Conservation (phyloP, 2,113 vertebrate species). For the Romanogobio albipinnatus region DNA sequence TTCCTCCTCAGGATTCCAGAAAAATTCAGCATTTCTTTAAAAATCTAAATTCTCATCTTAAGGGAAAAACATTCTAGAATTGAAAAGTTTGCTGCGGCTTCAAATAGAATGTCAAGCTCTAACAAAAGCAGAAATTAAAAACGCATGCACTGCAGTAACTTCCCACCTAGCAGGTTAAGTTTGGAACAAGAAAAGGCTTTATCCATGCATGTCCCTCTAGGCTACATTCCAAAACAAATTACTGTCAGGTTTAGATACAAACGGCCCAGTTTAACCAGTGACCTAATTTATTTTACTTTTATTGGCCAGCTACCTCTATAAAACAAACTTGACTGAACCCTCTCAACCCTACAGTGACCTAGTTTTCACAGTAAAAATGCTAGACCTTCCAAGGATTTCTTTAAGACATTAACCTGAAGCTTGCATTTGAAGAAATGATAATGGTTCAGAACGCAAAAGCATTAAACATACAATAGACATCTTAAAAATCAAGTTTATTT, state of each 20-base stretch:
- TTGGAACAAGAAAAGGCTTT: not conserved
- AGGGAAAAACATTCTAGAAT: not conserved
- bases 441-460: conserved; percentile 13
- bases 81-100: not conserved
- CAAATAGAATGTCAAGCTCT: not conserved
- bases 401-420: not conserved
- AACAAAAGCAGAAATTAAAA: not conserved
- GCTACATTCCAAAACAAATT: not conserved
- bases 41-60: not conserved
- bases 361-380: not conserved
- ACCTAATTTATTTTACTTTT: not conserved
- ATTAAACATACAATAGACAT: conserved; percentile 62
- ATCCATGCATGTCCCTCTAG: not conserved
- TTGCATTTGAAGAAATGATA: no score
- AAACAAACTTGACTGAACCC: not conserved
- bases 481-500: conserved; percentile 85
- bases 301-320: not conserved
- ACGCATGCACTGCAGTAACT: not conserved
- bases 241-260: not conserved
- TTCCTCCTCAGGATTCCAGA: no score
- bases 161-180: not conserved
- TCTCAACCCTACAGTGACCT: not conserved
- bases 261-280: not conserved
- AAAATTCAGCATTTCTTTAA: not conserved
- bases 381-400: not conserved